These are phyloP conservation scores for Drosophila subpulchrella DNA, from an alignment of 1,140 invertebrate genomes.

Conservation along the genomic window DNA sequence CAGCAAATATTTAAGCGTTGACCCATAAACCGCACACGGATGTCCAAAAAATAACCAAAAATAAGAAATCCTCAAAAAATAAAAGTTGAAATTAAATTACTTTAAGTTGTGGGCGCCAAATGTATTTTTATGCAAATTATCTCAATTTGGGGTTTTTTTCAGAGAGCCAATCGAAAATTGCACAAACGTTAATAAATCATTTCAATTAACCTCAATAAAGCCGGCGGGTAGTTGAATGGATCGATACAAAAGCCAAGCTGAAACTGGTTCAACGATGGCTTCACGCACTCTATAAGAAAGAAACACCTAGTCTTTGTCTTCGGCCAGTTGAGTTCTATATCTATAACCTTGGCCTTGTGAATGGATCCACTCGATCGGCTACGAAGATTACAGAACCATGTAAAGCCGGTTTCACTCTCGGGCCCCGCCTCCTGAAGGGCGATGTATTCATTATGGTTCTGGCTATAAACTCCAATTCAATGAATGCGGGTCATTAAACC, in stretches of 20 bases:
- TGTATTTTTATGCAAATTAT: constrained; percentile 67
- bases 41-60: constrained; percentile 42
- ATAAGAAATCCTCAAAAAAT: constrained; percentile 2
- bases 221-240: constrained; percentile 8
- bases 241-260: constrained; percentile 11
- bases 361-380: constrained; percentile 11
- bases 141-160: constrained; percentile 46
- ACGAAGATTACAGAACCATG: constrained; percentile 41
- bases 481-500: constrained; percentile 53
- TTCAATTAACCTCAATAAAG: constrained; percentile 73
- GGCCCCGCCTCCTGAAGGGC: constrained; percentile 50
- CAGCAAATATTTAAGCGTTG: constrained; percentile 65
- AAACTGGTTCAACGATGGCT: constrained; percentile 21
- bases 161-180: constrained; percentile 49
- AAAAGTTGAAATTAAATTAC: constrained; percentile 49
- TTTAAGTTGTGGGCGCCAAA: constrained; percentile 65
- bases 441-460: constrained; percentile 57
- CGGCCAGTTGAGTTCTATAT: constrained; percentile 8
- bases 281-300: neutral
- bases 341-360: constrained; percentile 21
- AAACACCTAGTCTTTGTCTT: neutral
- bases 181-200: constrained; percentile 61
- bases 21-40: constrained; percentile 73
- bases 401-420: constrained; percentile 27
- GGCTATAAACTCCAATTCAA: constrained; percentile 12